These are phyloP conservation scores for Drosophila hydei DNA, from an alignment of 1,140 invertebrate species.

Conservation along the genomic window DNA sequence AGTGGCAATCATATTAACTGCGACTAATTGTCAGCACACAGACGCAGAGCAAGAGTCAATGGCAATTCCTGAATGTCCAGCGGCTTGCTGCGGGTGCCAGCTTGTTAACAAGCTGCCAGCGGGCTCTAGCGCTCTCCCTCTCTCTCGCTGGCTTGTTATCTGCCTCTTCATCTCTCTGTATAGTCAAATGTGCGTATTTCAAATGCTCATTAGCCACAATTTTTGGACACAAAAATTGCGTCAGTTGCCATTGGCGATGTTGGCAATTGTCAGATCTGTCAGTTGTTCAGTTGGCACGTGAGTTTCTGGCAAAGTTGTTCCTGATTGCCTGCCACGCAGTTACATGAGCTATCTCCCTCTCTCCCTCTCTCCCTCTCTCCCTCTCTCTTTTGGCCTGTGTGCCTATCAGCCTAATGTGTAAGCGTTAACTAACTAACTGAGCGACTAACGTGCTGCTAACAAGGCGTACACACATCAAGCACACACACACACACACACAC, in stretches of 20 bases:
- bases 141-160: background rate
- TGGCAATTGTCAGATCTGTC: constrained; percentile 51
- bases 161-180: constrained; percentile 48
- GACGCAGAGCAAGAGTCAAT: constrained; percentile 40
- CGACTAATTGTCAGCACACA: constrained; percentile 78
- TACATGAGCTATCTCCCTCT: background rate
- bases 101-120: constrained; percentile 77
- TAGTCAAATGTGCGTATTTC: constrained; percentile 76
- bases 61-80: constrained; percentile 31
- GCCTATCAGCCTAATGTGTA: constrained; percentile 45
- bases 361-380: background rate
- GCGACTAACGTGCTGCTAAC: constrained; percentile 55
- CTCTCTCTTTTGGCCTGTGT: background rate
- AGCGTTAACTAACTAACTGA: constrained; percentile 64
- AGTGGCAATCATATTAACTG: constrained; percentile 80
- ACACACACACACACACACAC: constrained; percentile 16
- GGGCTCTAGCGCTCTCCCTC: constrained; percentile 6
- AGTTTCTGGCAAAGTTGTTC: constrained; percentile 34
- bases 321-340: constrained; percentile 41
- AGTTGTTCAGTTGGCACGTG: constrained; percentile 52
- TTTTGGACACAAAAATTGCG: constrained; percentile 65
- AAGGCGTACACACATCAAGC: constrained; percentile 28
- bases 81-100: constrained; percentile 63
- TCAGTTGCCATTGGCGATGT: constrained; percentile 68
- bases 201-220: constrained; percentile 77